These are phyloP conservation scores for Drosophila kambysellisi DNA, from an alignment of 2,888 invertebrate species.

Conservation along the genomic window DNA sequence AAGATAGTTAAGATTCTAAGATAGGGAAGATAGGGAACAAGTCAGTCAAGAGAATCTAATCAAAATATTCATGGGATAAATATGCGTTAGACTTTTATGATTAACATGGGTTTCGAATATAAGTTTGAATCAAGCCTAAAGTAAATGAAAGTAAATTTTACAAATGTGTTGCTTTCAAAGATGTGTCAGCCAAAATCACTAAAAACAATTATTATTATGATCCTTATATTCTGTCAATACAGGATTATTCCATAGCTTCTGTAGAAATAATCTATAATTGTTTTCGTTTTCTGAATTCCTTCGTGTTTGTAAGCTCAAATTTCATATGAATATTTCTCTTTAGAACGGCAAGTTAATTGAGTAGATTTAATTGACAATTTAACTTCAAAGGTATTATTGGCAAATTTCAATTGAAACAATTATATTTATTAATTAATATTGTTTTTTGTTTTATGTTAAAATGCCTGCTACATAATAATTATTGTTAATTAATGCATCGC, in stretches of 20 bases:
- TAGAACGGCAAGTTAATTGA: background rate
- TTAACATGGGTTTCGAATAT: constrained; percentile 6
- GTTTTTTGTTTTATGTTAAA: background rate
- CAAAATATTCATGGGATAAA: constrained; percentile 58
- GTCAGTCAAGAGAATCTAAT: constrained; percentile 56
- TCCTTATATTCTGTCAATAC: background rate
- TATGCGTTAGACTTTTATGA: background rate
- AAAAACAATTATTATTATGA: background rate
- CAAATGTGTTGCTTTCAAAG: background rate
- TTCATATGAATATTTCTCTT: background rate
- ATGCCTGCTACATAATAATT: constrained; percentile 3
- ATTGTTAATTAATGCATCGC: constrained; percentile 23
- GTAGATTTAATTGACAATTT: background rate
- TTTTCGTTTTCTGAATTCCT: background rate
- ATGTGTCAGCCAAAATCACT: background rate
- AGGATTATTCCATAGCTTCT: background rate
- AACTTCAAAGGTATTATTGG: background rate
- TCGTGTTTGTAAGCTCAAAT: background rate
- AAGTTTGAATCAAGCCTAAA: background rate
- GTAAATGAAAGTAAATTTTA: background rate
- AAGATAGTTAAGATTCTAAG: constrained; percentile 26
- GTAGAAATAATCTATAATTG: background rate
- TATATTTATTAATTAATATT: background rate
- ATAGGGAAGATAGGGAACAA: constrained; percentile 15
- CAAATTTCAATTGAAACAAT: background rate